Percentiles rank a stretch among this genome's conserved stretches.
Evolutionary conservation across 1,140 invertebrate species (phyloP).

Genomic region (Neotoxoptera formosana): DNA sequence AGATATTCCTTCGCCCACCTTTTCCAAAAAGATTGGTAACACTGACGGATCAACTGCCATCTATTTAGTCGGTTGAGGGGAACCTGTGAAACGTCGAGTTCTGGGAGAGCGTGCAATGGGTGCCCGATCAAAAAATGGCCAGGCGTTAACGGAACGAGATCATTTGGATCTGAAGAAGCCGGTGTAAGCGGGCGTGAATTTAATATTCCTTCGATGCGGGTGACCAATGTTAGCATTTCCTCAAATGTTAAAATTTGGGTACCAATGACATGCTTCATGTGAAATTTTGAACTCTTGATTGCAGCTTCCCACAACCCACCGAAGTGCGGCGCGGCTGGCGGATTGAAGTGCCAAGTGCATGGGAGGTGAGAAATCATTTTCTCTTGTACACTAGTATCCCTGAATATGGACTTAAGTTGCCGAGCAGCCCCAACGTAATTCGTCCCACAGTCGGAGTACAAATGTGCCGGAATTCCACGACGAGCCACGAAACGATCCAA

Average conservation of each 20-base stretch:
- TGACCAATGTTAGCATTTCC: neutral
- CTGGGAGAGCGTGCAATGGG: neutral
- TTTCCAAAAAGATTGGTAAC: neutral
- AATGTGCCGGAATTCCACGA: constrained; percentile 39
- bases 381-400: neutral
- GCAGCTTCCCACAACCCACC: constrained; percentile 62
- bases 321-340: constrained; percentile 59
- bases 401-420: neutral
- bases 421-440: constrained; percentile 59
- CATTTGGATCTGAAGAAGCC: neutral
- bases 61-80: neutral
- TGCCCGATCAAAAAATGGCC: constrained; percentile 22
- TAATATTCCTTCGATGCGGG: neutral
- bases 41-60: neutral
- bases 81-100: neutral
- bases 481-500: constrained; percentile 61
- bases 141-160: neutral
- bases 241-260: constrained; percentile 58
- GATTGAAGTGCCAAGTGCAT: constrained; percentile 61
- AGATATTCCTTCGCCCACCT: neutral
- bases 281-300: constrained; percentile 60
- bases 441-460: constrained; percentile 58
- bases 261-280: constrained; percentile 57
- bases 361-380: neutral
- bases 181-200: neutral